Evolutionary conservation across 92 coral and sea anemone species (phyloP).

Genomic region (Montipora capitata): DNA sequence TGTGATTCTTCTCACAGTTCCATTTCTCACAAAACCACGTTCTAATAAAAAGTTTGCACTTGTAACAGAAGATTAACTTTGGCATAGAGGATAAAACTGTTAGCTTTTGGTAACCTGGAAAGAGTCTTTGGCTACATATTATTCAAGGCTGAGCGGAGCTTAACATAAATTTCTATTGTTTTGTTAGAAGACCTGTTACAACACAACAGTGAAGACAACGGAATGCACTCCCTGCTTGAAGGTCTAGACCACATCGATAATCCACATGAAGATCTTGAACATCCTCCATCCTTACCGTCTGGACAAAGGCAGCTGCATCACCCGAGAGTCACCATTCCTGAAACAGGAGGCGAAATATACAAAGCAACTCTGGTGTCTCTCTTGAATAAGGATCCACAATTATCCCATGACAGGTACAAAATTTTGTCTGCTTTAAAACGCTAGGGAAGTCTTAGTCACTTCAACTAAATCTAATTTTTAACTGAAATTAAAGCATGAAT

Average conservation of each 20-base stretch:
- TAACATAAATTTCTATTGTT: background rate
- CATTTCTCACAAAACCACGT: background rate
- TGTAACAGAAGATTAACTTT: background rate
- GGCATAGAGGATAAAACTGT: background rate
- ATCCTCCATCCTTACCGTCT: background rate
- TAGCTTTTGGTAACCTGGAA: conserved; percentile 4
- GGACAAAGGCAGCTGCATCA: conserved; percentile 27
- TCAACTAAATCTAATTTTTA: conserved; percentile 6
- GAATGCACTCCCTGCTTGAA: conserved; percentile 50
- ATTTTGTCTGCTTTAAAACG: background rate
- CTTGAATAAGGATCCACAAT: conserved; percentile 1
- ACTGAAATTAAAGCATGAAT: background rate
- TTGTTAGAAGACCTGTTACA: background rate
- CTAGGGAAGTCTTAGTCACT: conserved; percentile 2
- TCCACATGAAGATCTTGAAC: conserved; percentile 15
- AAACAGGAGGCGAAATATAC: conserved; percentile 44
- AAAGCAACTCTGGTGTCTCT: conserved; percentile 54
- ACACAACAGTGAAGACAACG: conserved; percentile 34
- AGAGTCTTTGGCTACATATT: background rate
- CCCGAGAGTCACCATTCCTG: conserved; percentile 49
- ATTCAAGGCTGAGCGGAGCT: conserved; percentile 21
- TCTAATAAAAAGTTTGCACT: background rate
- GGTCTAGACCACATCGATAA: conserved; percentile 39
- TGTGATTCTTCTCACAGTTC: background rate
- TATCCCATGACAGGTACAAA: conserved; percentile 24